Percentiles rank a stretch among this genome's conserved stretches.
Evolutionary conservation across 2,113 vertebrate species (phyloP).

Genomic region (Bettongia penicillata): DNA sequence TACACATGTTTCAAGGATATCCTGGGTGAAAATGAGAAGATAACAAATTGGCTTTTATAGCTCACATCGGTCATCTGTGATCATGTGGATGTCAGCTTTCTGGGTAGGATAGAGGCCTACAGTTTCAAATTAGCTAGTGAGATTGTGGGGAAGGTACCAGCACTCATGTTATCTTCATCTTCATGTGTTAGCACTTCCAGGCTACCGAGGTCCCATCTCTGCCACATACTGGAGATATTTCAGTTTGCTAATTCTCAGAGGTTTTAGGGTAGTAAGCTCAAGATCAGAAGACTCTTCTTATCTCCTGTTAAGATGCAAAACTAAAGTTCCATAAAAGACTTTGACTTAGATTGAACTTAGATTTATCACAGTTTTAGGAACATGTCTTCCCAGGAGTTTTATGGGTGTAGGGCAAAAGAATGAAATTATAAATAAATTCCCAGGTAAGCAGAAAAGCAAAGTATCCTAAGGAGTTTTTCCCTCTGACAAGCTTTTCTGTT

Average conservation of each 20-base stretch:
- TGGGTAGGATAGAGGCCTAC: background rate
- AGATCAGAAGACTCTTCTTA: background rate
- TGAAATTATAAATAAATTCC: background rate
- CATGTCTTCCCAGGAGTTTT: background rate
- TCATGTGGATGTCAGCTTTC: background rate
- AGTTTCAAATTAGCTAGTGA: background rate
- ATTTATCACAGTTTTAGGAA: background rate
- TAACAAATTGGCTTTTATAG: background rate
- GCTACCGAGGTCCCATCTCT: background rate
- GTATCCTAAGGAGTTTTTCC: background rate
- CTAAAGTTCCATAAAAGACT: background rate
- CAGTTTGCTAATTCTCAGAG: background rate
- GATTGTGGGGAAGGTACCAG: background rate
- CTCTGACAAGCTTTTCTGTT: background rate
- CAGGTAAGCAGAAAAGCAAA: background rate
- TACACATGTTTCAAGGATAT: background rate
- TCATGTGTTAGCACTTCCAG: background rate
- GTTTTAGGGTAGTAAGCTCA: background rate
- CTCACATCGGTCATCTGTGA: background rate
- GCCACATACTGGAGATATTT: background rate
- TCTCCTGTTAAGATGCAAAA: background rate
- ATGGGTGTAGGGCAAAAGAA: background rate
- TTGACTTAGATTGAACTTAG: background rate
- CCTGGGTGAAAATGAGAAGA: background rate
- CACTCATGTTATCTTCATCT: background rate